These are phyloP conservation scores for Pecten maximus DNA, from an alignment of 2,888 invertebrate species.

Conservation along the genomic window DNA sequence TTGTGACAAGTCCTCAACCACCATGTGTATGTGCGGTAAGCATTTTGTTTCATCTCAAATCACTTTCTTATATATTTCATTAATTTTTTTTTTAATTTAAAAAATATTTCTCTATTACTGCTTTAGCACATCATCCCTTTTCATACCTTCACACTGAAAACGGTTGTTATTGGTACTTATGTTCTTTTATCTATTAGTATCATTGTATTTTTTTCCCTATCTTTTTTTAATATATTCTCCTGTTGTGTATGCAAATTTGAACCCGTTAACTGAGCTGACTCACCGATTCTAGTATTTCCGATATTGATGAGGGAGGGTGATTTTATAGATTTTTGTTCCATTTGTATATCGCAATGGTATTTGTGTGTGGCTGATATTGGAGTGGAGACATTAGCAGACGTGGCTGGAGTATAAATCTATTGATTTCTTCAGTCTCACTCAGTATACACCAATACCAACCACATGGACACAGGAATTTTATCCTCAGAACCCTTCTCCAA, in stretches of 20 bases:
- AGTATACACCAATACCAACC: background rate
- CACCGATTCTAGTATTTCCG: background rate
- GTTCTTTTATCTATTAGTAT: background rate
- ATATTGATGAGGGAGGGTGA: background rate
- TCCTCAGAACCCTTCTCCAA: background rate
- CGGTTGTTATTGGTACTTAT: background rate
- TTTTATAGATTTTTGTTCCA: background rate
- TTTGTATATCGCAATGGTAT: background rate
- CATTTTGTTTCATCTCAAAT: background rate
- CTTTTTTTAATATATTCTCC: background rate
- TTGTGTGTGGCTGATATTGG: background rate
- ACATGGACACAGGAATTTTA: conserved; percentile 10
- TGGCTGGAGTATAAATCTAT: background rate
- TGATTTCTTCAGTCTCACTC: background rate
- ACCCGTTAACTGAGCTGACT: background rate
- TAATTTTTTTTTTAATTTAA: background rate
- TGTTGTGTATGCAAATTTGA: background rate
- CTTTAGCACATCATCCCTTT: background rate
- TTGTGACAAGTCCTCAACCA: background rate
- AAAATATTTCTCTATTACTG: background rate
- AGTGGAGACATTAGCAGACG: background rate
- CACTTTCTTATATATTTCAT: background rate
- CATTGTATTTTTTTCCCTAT: background rate
- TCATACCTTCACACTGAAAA: background rate
- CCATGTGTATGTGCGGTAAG: conserved; percentile 45